These are phyloP conservation scores for Procavia capensis DNA, from an alignment of 2,113 vertebrate genomes.

Conservation along the genomic window DNA sequence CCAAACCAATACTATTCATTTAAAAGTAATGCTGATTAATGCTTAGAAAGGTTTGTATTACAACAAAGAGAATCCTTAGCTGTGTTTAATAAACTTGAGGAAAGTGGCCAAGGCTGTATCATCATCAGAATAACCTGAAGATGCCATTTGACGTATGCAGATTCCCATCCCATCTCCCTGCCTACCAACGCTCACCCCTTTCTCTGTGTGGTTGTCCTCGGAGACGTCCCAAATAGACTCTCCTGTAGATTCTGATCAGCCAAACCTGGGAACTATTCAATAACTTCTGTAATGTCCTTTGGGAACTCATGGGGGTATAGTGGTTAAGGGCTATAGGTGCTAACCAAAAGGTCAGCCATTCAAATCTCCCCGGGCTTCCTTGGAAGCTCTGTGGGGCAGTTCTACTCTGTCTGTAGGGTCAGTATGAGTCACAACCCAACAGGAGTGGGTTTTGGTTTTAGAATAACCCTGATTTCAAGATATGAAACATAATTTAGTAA, in stretches of 20 bases:
- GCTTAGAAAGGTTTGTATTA: constrained; percentile 64
- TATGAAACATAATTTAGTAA: constrained; percentile 39
- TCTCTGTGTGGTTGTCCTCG: not conserved
- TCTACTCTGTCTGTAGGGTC: too few relatives aligned
- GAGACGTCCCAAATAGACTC: not conserved
- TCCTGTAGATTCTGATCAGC: not conserved
- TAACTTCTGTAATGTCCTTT: not conserved
- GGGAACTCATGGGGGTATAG: too few relatives aligned
- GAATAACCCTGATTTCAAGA: not conserved
- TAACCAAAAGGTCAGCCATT: too few relatives aligned
- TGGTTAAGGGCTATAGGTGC: too few relatives aligned
- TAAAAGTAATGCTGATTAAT: constrained; percentile 73
- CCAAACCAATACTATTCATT: constrained; percentile 67
- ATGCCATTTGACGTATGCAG: not conserved
- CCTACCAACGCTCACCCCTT: not conserved
- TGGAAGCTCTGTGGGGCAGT: too few relatives aligned
- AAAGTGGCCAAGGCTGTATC: not conserved
- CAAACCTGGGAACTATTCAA: not conserved
- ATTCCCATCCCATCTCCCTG: not conserved
- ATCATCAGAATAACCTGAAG: not conserved
- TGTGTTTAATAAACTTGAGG: not conserved
- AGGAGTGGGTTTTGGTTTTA: too few relatives aligned
- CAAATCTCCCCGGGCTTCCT: too few relatives aligned
- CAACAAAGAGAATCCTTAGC: constrained; percentile 42
- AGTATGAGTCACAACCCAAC: too few relatives aligned